Percentiles rank a stretch among this genome's conserved stretches.
These are phyloP conservation scores for Pilophorus perplexus DNA, from an alignment of 2,888 invertebrate species.

Conservation along the genomic window DNA sequence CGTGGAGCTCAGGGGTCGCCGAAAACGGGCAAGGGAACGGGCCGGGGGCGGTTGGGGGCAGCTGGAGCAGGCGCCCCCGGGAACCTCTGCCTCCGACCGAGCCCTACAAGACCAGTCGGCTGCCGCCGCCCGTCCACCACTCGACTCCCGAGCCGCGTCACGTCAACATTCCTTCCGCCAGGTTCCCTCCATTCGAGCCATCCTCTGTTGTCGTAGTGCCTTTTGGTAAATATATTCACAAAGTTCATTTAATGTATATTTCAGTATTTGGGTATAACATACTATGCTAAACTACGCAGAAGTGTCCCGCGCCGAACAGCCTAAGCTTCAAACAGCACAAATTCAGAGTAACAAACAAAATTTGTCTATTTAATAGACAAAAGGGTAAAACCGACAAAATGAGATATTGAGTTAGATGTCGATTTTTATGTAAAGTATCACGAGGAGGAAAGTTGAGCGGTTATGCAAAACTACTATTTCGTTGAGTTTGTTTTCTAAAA, in stretches of 20 bases:
- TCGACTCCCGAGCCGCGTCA: slow-evolving; percentile 7
- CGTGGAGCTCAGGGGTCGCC: neutral
- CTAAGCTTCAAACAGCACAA: no score
- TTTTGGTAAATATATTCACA: slow-evolving; percentile 2
- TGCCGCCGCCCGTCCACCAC: slow-evolving; percentile 23
- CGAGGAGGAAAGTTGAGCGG: no score
- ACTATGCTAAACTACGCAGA: no score
- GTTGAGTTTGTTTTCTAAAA: no score
- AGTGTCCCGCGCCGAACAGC: no score
- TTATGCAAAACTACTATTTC: no score
- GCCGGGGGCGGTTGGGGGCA: neutral
- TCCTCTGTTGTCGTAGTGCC: slow-evolving; percentile 16
- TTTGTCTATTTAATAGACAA: no score
- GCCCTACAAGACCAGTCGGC: slow-evolving; percentile 4
- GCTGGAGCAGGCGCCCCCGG: slow-evolving; percentile 33
- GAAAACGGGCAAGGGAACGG: neutral
- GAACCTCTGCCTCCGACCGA: slow-evolving; percentile 7
- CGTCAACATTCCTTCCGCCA: neutral
- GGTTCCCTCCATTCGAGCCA: slow-evolving; percentile 7
- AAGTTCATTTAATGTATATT: neutral
- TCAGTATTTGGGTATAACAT: no score
- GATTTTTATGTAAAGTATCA: no score
- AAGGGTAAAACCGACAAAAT: no score
- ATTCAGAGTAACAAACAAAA: no score
- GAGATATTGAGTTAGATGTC: no score